Evolutionary conservation across 2,888 invertebrate species (phyloP).

Genomic region (Limenitis camilla): DNA sequence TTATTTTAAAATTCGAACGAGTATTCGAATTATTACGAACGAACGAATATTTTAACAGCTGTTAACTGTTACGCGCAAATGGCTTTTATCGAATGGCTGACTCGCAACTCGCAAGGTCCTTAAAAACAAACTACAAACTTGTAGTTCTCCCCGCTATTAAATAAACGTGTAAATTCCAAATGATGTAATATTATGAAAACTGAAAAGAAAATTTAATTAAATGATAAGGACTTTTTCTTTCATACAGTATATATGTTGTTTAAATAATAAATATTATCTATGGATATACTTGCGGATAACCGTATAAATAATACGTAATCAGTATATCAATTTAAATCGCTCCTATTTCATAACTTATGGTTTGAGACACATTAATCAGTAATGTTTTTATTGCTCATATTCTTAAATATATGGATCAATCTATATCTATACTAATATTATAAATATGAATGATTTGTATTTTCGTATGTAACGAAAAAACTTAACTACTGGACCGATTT

Average conservation of each 20-base stretch:
- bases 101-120: conserved; percentile 33
- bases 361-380: too few species aligned
- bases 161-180: background rate
- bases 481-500: too few species aligned
- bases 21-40: too few species aligned
- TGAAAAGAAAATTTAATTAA: background rate
- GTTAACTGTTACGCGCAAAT: conserved; percentile 37
- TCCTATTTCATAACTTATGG: background rate
- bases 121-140: conserved; percentile 44
- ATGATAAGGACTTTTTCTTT: too few species aligned
- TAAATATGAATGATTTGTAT: too few species aligned
- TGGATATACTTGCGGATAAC: background rate
- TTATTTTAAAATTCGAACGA: too few species aligned
- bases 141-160: conserved; percentile 41
- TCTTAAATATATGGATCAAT: too few species aligned
- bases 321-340: background rate
- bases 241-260: too few species aligned
- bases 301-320: background rate
- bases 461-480: too few species aligned
- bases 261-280: too few species aligned
- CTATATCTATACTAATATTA: too few species aligned
- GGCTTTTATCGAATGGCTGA: conserved; percentile 44
- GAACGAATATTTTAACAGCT: conserved; percentile 9
- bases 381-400: too few species aligned
- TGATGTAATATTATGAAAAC: background rate